Evolutionary conservation across 2,113 vertebrate species (phyloP), one percentile per base, ranked within the genome.

Genomic region (Caretta caretta): DNA sequence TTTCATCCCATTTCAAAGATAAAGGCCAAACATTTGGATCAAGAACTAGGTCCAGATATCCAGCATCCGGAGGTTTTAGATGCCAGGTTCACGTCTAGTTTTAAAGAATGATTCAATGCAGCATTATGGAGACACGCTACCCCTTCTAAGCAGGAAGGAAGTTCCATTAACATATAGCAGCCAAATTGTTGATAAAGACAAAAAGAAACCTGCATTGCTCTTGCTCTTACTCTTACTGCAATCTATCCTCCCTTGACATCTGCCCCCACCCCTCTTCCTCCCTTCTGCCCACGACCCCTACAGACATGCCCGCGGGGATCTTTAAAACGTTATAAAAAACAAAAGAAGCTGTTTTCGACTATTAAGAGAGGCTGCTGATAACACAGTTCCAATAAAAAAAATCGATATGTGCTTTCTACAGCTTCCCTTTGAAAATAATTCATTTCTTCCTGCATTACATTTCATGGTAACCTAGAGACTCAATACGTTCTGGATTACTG

Each of bases 401-500:
- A 94, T 94, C 75, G 96, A 96, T 96, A 96, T 96, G 94, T 96
- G 95, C 95, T 97, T 98, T 96, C 97, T 96, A 93, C 96, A 98
- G 96, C 96, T 98, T 97, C 96, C 91, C 93, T 95, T 90, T 31
- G 94, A 97, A 97, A 98, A 97, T 98, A 98, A 98, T 98, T 98
- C 97, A 98, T 98, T 97, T 97, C 92, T 97, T 80, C 81, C 91
- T 97, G 97, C 97, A 97, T 98, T 98, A 97, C 98, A 97, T 98
- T 98, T 98, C 97, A 98, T 97, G 96, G 97, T 97, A 98, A 98
- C 97, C 97, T 92, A 96, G 97, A 97, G 97, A 98, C 96, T 97
- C 96, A 94, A 96, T 97, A 98, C 97, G 97, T 98, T 98, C 97
- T 98, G 97, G 98, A 98, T 98, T 98, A 97, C 97, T 98, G 97